phyloP scores from a whole-genome alignment of 2,888 invertebrate genomes.

The Ochlodes sylvanus region DNA sequence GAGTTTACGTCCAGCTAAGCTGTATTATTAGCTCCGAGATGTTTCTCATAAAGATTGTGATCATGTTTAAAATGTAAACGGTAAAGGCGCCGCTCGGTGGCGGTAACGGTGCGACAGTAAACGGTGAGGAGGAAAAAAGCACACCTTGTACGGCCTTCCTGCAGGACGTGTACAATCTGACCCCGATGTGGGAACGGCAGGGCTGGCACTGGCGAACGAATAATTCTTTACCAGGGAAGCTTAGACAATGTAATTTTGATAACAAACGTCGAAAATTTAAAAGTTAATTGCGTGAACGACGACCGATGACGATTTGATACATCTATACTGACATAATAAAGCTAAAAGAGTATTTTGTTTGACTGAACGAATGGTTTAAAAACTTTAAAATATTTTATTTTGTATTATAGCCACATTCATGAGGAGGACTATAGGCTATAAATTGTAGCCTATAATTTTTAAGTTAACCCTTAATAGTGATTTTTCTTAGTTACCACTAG shows the following conservation, averaged over 20 bases:
- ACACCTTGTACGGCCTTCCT: slow-evolving; percentile 59
- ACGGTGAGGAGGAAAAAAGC: slow-evolving; percentile 49
- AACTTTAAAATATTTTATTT: too few relatives aligned
- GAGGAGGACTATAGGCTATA: too few relatives aligned
- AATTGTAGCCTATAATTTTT: too few relatives aligned
- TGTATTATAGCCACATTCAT: too few relatives aligned
- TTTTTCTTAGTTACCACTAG: too few relatives aligned
- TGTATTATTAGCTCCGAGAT: background rate
- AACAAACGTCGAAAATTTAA: background rate
- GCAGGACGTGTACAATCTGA: slow-evolving; percentile 45
- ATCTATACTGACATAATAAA: too few relatives aligned
- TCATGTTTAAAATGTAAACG: slow-evolving; percentile 17
- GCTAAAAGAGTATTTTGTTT: too few relatives aligned
- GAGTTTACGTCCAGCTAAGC: background rate
- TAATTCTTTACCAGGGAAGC: background rate
- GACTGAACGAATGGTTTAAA: too few relatives aligned
- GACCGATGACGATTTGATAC: too few relatives aligned
- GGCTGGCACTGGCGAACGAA: background rate
- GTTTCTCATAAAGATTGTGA: slow-evolving; percentile 8
- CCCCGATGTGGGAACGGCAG: slow-evolving; percentile 4
- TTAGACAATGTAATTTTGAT: background rate
- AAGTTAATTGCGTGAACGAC: too few relatives aligned
- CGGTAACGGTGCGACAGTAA: slow-evolving; percentile 52
- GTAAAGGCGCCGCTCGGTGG: slow-evolving; percentile 30
- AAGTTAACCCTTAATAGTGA: too few relatives aligned